phyloP scores from a whole-genome alignment of 2,113 vertebrate genomes.

The Danionella cerebrum region DNA sequence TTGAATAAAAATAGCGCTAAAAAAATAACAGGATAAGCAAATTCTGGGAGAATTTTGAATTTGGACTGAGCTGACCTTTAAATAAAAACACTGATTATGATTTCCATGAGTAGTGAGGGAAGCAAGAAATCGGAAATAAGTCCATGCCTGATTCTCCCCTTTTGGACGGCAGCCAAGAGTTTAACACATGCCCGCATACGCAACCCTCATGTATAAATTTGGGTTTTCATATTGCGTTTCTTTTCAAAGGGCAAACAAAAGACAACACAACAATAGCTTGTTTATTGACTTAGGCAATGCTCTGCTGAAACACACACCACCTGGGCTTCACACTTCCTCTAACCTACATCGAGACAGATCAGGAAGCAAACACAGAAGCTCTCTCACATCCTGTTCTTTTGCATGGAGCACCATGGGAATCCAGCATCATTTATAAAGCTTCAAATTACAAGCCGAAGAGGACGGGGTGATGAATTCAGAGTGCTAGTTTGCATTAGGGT shows the following conservation, averaged over 20 bases:
- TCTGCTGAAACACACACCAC: background rate
- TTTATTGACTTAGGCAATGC: background rate
- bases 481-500: constrained; percentile 29
- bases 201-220: background rate
- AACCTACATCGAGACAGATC: constrained; percentile 10
- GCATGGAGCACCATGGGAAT: background rate
- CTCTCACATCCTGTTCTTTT: background rate
- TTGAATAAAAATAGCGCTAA: no score
- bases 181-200: background rate
- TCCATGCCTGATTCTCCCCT: constrained; percentile 33
- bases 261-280: background rate
- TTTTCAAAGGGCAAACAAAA: background rate
- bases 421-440: background rate
- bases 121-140: constrained; percentile 49
- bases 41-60: no score
- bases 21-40: no score
- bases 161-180: background rate
- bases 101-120: constrained; percentile 45
- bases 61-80: background rate
- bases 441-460: constrained; percentile 33
- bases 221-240: background rate
- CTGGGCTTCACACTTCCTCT: constrained; percentile 2
- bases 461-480: constrained; percentile 42
- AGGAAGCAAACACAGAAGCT: constrained; percentile 10
- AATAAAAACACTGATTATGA: constrained; percentile 48